Base-by-base conservation (phyloP, 2,888 invertebrate species). In the Pristionchus exspectatus region DNA sequence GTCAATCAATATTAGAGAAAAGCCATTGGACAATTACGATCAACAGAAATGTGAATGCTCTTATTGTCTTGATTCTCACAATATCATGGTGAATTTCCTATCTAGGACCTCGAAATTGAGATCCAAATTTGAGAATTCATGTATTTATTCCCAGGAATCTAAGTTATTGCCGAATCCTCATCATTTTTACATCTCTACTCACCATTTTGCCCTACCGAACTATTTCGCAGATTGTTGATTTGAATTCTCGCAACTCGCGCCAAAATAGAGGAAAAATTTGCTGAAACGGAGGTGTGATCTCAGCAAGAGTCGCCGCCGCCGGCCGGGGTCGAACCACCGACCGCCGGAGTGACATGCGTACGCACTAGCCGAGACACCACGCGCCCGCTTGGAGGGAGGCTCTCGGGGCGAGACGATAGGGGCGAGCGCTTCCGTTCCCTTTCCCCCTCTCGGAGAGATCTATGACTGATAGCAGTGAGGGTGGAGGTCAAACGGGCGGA, bases 361-460 rank as follows among this genome's bases (percentile, higher is more conserved):
- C 63, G 63, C 63, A n/a, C n/a, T 63, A 63, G 63, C 63, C 63
- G 24, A 63, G 63, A 63, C 63, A 63, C 63, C 63, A 63, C 63
- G 63, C 24, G 24, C 63, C 63, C 63, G 63, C 63, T 63, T 63
- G 63, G 24, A 24, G 63, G 21, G 10, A 24, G 10, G 5, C 63
- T 63, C 63, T 63, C n/a, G 24, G 63, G 7, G 63, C 7, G 24
- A 10, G n/a, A 63, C 63, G 63, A 63, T 63, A 63, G 44, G 12
- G 9, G 12, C 4, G 44, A 63, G 24, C 63, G 10, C 21, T 63
- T 24, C n/a, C 63, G 63, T 21, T 16, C 18, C 56, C 18, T 18
- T 56, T 21, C 14, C 56, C 16, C 21, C 21, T 0, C 63, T n/a
- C n/a, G 24, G 44, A 50, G 44, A 24, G 63, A 63, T n/a, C 63